Evolutionary conservation across 1,140 invertebrate species (phyloP).

Genomic region (Drosophila eugracilis): DNA sequence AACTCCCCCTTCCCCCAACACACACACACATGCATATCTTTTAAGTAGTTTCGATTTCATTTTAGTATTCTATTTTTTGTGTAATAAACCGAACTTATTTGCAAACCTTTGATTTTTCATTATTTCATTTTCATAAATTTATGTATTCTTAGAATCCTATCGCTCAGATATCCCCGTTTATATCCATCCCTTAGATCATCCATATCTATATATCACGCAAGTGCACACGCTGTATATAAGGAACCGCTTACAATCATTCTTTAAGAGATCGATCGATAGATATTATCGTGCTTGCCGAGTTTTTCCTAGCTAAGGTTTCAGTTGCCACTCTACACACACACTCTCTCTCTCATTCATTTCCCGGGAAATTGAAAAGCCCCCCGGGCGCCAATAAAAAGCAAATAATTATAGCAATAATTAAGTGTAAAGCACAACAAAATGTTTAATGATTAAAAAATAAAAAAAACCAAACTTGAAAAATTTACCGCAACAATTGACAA

Average conservation of each 20-base stretch:
- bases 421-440: constrained; percentile 50
- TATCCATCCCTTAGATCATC: constrained; percentile 24
- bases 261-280: constrained; percentile 52
- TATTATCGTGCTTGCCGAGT: constrained; percentile 44
- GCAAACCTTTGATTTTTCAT: constrained; percentile 50
- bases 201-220: constrained; percentile 44
- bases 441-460: constrained; percentile 9
- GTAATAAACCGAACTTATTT: constrained; percentile 72
- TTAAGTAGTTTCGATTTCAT: constrained; percentile 79
- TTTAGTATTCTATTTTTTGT: constrained; percentile 79
- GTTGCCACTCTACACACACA: constrained; percentile 47
- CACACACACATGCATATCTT: constrained; percentile 58
- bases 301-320: constrained; percentile 80
- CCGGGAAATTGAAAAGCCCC: constrained; percentile 1
- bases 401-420: constrained; percentile 72
- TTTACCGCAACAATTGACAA: constrained; percentile 72
- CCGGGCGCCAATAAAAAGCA: constrained; percentile 54
- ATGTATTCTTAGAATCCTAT: constrained; percentile 18
- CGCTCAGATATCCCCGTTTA: constrained; percentile 43
- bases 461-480: constrained; percentile 33
- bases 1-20: too few species aligned
- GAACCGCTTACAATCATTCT: constrained; percentile 68
- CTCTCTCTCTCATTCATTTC: constrained; percentile 43
- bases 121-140: constrained; percentile 9
- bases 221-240: constrained; percentile 60